Evolutionary conservation across 2,797 vertebrate genomes (phyloP).

Genomic region (Petrocephalus sullivani): DNA sequence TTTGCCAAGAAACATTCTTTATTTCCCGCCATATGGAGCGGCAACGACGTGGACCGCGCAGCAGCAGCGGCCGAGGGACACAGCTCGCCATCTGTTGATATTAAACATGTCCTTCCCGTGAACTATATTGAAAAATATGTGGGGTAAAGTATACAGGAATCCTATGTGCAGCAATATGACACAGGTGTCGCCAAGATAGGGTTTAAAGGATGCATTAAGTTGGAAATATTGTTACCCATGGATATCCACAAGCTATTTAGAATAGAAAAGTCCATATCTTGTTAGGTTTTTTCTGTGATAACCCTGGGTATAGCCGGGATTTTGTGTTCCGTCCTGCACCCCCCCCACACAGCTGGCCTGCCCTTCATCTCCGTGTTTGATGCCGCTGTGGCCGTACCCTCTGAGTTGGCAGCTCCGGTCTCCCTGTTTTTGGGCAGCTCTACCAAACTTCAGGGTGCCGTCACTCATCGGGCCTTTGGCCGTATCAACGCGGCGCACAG

Average conservation of each 20-base stretch:
- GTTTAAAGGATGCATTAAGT: not conserved
- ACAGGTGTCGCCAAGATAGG: not conserved
- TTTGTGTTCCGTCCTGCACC: not conserved
- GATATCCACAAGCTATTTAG: not conserved
- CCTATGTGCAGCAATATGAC: not conserved
- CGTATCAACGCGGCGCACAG: not conserved
- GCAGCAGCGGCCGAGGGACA: not conserved
- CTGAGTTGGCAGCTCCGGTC: not conserved
- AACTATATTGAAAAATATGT: not conserved
- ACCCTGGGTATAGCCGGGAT: too few relatives aligned
- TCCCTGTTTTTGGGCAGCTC: not conserved
- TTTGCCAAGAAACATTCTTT: not conserved
- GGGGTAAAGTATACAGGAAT: not conserved
- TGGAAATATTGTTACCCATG: not conserved
- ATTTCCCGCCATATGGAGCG: not conserved
- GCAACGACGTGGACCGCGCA: not conserved
- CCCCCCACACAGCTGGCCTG: not conserved
- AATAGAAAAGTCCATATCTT: not conserved
- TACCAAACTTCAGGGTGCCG: not conserved
- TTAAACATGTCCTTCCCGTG: not conserved
- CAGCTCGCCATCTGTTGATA: not conserved
- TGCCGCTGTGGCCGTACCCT: not conserved
- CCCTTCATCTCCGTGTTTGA: not conserved
- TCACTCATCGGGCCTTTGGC: not conserved
- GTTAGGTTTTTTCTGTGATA: not conserved